Conservation (phyloP, 2,113 vertebrate genomes). For the Gallinago jamesoni region DNA sequence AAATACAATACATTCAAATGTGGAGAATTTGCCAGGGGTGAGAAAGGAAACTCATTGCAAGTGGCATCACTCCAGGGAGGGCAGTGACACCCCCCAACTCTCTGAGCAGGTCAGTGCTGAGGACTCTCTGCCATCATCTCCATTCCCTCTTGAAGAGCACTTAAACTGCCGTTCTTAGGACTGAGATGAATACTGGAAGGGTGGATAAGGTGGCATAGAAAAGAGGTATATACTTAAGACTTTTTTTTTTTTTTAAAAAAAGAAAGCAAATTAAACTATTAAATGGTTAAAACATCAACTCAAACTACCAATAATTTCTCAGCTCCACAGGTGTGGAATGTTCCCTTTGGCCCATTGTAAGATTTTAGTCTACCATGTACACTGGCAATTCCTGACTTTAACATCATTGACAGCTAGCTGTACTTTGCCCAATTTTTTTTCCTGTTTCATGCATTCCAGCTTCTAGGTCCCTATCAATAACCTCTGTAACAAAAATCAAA, state of each 20-base stretch:
- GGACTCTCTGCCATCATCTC: background rate
- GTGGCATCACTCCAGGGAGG: background rate
- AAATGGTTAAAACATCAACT: background rate
- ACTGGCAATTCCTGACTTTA: background rate
- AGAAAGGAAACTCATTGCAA: background rate
- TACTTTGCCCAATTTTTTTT: background rate
- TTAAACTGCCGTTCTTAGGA: background rate
- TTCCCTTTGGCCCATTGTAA: background rate
- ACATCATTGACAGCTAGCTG: background rate
- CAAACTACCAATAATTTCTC: background rate
- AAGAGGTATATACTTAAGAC: background rate
- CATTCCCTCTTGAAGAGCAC: background rate
- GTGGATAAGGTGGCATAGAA: background rate
- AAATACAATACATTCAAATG: background rate
- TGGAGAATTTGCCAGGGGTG: background rate
- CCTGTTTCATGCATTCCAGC: background rate
- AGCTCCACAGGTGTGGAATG: accelerated
- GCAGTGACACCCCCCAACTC: background rate
- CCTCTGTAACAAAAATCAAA: background rate
- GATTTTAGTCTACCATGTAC: background rate
- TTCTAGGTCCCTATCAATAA: background rate
- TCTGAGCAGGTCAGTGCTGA: background rate
- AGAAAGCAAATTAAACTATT: background rate
- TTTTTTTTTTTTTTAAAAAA: background rate
- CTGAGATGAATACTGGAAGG: background rate